phyloP scores from a whole-genome alignment of 92 coral and sea anemone genomes.

The Chrysogorgia sp. region DNA sequence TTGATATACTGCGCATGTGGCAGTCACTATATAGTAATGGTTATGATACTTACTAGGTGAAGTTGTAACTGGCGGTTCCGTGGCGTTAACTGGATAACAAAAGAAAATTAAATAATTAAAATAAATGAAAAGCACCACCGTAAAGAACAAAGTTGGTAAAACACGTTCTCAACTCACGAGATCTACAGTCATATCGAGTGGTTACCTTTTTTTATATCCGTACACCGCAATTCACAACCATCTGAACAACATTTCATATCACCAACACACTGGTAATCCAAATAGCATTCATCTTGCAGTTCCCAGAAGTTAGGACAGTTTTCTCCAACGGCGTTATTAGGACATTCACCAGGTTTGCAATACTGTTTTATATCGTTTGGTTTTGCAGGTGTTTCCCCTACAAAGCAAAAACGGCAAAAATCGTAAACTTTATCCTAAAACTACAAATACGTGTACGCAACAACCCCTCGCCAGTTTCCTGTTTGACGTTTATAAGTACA shows the following conservation, averaged over 20 bases:
- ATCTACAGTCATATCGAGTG: neutral
- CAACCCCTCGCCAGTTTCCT: too few species aligned
- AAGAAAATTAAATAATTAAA: too few species aligned
- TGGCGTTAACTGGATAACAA: too few species aligned
- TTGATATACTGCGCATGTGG: too few species aligned
- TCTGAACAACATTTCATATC: constrained; percentile 40
- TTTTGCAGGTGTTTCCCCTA: constrained; percentile 34
- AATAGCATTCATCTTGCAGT: constrained; percentile 37
- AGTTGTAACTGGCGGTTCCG: too few species aligned
- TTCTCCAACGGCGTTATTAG: constrained; percentile 12
- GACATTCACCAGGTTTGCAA: constrained; percentile 43
- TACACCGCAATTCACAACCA: constrained; percentile 41
- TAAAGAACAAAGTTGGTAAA: neutral
- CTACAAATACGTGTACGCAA: too few species aligned
- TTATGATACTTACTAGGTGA: too few species aligned
- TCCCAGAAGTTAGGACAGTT: constrained; percentile 43
- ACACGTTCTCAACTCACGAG: too few species aligned
- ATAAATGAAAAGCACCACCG: too few species aligned
- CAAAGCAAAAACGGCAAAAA: neutral
- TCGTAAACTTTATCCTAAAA: neutral
- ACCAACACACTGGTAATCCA: constrained; percentile 32
- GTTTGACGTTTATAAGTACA: too few species aligned
- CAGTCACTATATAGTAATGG: too few species aligned
- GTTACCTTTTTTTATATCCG: constrained; percentile 19
- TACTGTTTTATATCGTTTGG: constrained; percentile 33